A percentile compares a stretch with the other conserved stretches of the same genome.
These are phyloP conservation scores for Masnerella sp. DNA, from an alignment of 2,888 invertebrate genomes.

Conservation along the genomic window DNA sequence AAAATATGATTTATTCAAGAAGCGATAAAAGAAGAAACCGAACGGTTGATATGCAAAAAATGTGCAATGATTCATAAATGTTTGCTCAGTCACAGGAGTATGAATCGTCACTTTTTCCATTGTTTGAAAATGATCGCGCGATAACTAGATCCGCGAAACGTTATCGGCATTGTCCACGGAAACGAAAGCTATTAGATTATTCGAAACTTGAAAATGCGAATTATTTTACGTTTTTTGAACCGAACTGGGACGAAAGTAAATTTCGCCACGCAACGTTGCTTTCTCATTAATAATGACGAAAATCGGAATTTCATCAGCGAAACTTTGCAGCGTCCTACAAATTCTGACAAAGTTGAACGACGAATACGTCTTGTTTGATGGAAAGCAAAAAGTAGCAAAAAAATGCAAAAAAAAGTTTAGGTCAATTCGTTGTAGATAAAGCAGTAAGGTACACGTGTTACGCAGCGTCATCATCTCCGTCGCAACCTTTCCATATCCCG, in stretches of 20 bases:
- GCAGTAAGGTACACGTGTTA: constrained; percentile 37
- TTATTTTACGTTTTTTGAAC: too few relatives aligned
- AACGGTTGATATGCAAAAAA: not conserved
- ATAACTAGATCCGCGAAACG: too few relatives aligned
- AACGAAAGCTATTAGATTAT: too few relatives aligned
- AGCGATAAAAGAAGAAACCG: too few relatives aligned
- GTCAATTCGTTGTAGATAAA: constrained; percentile 48
- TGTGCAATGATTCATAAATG: not conserved
- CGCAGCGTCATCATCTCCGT: constrained; percentile 46
- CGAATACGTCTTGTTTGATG: constrained; percentile 13
- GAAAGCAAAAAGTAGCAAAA: constrained; percentile 19
- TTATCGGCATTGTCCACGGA: too few relatives aligned
- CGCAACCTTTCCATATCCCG: constrained; percentile 18
- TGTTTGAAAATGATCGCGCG: not conserved
- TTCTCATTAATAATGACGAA: not conserved
- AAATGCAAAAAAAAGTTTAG: constrained; percentile 27
- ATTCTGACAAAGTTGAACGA: constrained; percentile 6
- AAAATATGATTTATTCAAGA: too few relatives aligned
- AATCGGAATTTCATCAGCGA: not conserved
- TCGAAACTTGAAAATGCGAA: too few relatives aligned
- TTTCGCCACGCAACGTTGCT: too few relatives aligned
- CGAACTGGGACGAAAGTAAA: too few relatives aligned
- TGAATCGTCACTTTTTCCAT: not conserved
- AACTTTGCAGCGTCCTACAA: not conserved
- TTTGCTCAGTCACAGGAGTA: not conserved